Evolutionary conservation across 2,888 invertebrate genomes (phyloP).

Genomic region (Xestia c-nigrum): DNA sequence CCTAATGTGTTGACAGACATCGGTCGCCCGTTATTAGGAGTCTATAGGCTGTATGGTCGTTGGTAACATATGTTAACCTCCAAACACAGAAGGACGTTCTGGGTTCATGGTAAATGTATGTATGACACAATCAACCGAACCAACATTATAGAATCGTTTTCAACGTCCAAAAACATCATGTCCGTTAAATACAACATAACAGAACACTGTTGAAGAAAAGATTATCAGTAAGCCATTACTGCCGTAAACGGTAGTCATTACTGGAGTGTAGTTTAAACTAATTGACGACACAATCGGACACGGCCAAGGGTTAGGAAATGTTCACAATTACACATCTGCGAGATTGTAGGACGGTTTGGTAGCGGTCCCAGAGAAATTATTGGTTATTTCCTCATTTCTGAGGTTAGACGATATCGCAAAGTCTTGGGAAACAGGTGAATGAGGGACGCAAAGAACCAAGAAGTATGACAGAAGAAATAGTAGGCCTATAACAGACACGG

Average conservation of each 20-base stretch:
- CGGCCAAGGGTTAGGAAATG: neutral
- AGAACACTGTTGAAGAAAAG: slow-evolving; percentile 36
- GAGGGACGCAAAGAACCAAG: neutral
- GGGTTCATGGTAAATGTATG: neutral
- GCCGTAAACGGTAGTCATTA: slow-evolving; percentile 43
- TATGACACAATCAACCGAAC: neutral
- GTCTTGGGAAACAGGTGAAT: neutral
- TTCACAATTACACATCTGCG: slow-evolving; percentile 1
- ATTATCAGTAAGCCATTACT: slow-evolving; percentile 49
- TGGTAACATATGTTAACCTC: neutral
- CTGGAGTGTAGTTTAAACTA: slow-evolving; percentile 38
- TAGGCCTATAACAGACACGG: too few relatives aligned
- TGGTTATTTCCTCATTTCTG: neutral
- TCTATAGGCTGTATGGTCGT: too few relatives aligned
- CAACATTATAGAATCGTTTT: slow-evolving; percentile 1
- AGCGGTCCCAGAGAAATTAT: too few relatives aligned
- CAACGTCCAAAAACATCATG: slow-evolving; percentile 4
- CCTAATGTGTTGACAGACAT: too few relatives aligned
- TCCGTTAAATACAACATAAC: slow-evolving; percentile 33
- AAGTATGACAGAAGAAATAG: too few relatives aligned
- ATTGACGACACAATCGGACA: slow-evolving; percentile 46
- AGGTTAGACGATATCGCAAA: neutral
- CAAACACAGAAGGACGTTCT: slow-evolving; percentile 7
- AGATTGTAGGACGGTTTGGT: neutral
- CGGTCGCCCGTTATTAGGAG: too few relatives aligned